Evolutionary conservation across 37 sponge, comb jelly and placozoan genomes (phyloP).

Genomic region (Eunapius fragilis): DNA sequence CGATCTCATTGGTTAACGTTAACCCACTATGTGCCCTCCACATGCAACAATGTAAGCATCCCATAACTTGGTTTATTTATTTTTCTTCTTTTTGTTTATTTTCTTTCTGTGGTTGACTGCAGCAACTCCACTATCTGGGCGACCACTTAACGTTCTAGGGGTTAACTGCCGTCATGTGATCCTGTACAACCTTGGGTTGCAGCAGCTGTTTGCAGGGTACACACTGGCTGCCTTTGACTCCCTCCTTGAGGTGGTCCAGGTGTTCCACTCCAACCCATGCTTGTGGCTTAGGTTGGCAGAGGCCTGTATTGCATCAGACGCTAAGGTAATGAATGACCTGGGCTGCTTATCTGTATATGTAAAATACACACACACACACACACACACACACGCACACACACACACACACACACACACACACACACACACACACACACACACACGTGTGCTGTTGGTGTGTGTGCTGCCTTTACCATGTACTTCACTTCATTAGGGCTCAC

Average conservation of each 20-base stretch:
- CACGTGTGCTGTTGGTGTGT: no score
- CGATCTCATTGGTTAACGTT: no score
- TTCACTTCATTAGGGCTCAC: no score
- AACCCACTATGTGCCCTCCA: no score
- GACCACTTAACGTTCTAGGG: constrained; percentile 77
- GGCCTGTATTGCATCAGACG: constrained; percentile 83
- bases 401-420: no score
- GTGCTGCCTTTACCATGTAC: no score
- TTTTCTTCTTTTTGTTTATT: neutral
- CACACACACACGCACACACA: no score
- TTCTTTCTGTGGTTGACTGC: neutral
- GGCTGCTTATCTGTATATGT: no score
- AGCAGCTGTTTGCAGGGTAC: constrained; percentile 90
- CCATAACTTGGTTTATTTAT: no score
- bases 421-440: no score
- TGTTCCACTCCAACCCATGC: constrained; percentile 89
- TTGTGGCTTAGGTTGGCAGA: constrained; percentile 97
- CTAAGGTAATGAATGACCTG: constrained; percentile 56
- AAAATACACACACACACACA: no score
- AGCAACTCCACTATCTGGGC: constrained; percentile 88
- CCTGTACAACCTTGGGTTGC: constrained; percentile 92
- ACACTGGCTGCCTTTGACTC: constrained; percentile 89
- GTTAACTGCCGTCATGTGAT: constrained; percentile 91
- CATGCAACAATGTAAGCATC: no score
- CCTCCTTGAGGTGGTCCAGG: constrained; percentile 90